Conservation (phyloP, 1,140 invertebrate species). For the Brachionus asplanchnoidis region DNA sequence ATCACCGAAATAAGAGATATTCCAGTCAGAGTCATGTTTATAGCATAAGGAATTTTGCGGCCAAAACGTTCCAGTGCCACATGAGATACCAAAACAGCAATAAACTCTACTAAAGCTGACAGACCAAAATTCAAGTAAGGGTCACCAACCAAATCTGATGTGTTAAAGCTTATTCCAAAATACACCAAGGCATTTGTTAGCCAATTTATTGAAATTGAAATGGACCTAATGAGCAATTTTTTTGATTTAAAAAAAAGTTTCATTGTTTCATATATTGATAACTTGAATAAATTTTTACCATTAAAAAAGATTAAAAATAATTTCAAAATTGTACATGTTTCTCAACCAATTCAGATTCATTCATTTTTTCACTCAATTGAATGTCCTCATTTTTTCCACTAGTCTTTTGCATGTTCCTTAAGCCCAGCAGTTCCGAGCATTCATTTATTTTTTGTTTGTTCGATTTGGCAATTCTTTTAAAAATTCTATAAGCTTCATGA, state of each 20-base stretch:
- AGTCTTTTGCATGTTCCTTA: not conserved
- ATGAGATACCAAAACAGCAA: conserved; percentile 42
- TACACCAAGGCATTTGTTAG: conserved; percentile 47
- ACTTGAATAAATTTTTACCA: not conserved
- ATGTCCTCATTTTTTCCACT: not conserved
- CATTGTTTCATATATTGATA: not conserved
- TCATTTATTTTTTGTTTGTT: not conserved
- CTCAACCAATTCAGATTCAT: not conserved
- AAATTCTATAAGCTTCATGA: not conserved
- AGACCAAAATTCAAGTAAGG: conserved; percentile 47
- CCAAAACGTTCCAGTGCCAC: conserved; percentile 41
- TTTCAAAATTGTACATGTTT: not conserved
- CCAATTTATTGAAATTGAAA: conserved; percentile 42
- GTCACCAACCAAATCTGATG: conserved; percentile 45
- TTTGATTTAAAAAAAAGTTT: conserved; percentile 35
- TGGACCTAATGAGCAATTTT: not conserved
- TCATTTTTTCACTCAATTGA: not conserved
- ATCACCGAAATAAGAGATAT: not conserved
- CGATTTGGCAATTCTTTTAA: conserved; percentile 2
- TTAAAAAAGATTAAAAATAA: not conserved
- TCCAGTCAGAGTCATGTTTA: not conserved
- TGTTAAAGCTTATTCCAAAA: conserved; percentile 46
- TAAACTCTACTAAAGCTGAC: conserved; percentile 45
- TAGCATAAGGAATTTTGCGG: conserved; percentile 12
- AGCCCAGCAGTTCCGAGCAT: not conserved